Evolutionary conservation across 2,888 invertebrate species (phyloP).

Genomic region (Ctena decussata): DNA sequence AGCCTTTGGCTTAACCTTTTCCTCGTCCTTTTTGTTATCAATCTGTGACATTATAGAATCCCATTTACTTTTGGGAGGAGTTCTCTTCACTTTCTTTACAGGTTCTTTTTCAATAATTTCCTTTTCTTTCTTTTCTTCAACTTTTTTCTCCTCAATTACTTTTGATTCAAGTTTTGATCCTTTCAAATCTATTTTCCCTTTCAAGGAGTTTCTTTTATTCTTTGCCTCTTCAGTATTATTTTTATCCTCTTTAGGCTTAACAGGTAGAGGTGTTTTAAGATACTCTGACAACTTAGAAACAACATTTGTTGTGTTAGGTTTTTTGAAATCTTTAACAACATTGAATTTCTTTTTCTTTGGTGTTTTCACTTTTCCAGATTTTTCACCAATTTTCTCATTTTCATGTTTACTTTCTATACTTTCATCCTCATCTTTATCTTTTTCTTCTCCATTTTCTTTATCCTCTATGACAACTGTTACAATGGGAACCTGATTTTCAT

Average conservation of each 20-base stretch:
- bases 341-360: constrained; percentile 62
- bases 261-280: constrained; percentile 77
- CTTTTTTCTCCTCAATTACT: constrained; percentile 57
- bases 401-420: constrained; percentile 35
- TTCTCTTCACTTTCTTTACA: constrained; percentile 76
- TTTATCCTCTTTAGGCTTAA: constrained; percentile 75
- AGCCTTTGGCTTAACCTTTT: constrained; percentile 89
- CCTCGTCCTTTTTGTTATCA: constrained; percentile 88
- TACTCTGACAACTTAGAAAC: constrained; percentile 80
- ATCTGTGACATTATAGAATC: constrained; percentile 83
- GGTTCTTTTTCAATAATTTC: constrained; percentile 75
- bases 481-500: constrained; percentile 3
- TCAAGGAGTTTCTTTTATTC: constrained; percentile 70
- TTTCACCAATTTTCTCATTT: constrained; percentile 62
- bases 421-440: constrained; percentile 28
- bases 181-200: constrained; percentile 54
- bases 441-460: constrained; percentile 49
- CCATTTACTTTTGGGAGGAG: constrained; percentile 84
- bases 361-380: constrained; percentile 63
- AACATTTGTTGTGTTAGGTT: constrained; percentile 77
- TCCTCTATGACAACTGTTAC: constrained; percentile 61
- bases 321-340: constrained; percentile 74
- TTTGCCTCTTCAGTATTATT: constrained; percentile 70
- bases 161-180: constrained; percentile 64
- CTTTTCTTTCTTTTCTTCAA: constrained; percentile 53